phyloP scores from a whole-genome alignment of 2,797 vertebrate species.

The Enteromius treurensis region DNA sequence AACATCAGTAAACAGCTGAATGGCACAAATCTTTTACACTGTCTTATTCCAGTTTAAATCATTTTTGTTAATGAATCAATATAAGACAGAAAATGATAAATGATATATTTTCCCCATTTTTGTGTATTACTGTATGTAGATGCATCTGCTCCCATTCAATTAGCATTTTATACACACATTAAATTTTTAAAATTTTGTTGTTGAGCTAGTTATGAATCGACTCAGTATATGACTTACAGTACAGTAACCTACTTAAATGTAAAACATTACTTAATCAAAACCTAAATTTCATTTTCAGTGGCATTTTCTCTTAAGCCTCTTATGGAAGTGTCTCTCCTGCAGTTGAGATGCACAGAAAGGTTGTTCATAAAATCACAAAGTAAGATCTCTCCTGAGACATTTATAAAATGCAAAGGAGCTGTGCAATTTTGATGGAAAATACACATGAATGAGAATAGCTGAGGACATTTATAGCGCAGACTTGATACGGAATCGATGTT shows the following conservation, averaged over 20 bases:
- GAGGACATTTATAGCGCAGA: not conserved
- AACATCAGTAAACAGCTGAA: no score
- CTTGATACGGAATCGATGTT: not conserved
- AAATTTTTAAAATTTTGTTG: no score
- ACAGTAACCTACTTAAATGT: not conserved
- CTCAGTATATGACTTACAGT: not conserved
- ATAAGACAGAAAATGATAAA: not conserved
- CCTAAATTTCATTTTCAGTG: not conserved
- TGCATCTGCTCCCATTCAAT: not conserved
- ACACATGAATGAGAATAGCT: not conserved
- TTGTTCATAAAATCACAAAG: not conserved
- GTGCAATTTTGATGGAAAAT: not conserved
- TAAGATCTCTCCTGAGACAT: not conserved
- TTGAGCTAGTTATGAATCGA: not conserved
- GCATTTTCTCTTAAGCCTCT: conserved; percentile 1
- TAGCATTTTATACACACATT: not conserved
- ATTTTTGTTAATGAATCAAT: not conserved
- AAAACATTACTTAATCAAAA: not conserved
- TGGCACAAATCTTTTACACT: not conserved
- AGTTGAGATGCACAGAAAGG: not conserved
- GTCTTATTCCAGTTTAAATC: not conserved
- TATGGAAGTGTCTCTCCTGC: not conserved
- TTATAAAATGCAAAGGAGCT: not conserved
- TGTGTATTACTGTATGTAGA: not conserved
- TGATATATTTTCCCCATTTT: not conserved